phyloP scores from a whole-genome alignment of 2,113 vertebrate genomes.

The Stigmatopora argus region DNA sequence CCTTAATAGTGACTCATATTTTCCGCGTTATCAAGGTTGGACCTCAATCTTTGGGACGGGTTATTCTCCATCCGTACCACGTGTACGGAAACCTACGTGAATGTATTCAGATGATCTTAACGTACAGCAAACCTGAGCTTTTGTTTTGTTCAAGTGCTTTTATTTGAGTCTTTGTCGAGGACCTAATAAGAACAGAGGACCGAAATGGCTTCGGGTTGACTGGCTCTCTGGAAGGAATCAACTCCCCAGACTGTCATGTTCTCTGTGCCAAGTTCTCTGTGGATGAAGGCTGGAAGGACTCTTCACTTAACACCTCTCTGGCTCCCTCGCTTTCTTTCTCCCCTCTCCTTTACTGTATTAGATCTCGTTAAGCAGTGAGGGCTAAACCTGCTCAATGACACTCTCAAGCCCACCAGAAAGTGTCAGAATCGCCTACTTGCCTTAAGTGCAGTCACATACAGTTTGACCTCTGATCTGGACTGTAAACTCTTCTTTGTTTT shows the following conservation, averaged over 20 bases:
- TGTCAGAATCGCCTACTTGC: conserved; percentile 60
- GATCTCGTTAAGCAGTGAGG: conserved; percentile 41
- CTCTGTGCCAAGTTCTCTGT: conserved; percentile 20
- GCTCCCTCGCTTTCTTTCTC: conserved; percentile 1
- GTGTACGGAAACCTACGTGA: conserved; percentile 59
- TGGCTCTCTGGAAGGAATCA: conserved; percentile 12
- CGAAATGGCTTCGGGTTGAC: conserved; percentile 21
- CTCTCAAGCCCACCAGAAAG: conserved; percentile 32
- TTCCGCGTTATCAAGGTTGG: conserved; percentile 38
- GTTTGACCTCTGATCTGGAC: conserved; percentile 58
- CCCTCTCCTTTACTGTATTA: conserved; percentile 30
- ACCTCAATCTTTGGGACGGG: conserved; percentile 49
- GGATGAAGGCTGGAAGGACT: conserved; percentile 27
- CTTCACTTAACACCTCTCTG: conserved; percentile 34
- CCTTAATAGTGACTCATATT: conserved; percentile 67
- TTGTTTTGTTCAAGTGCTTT: conserved; percentile 53
- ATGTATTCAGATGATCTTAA: conserved; percentile 67
- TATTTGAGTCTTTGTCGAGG: conserved; percentile 50
- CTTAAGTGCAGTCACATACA: conserved; percentile 72
- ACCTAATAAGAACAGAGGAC: conserved; percentile 8
- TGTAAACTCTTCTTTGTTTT: conserved; percentile 40
- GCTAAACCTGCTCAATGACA: conserved; percentile 42
- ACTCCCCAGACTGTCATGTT: conserved; percentile 11
- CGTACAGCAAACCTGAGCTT: conserved; percentile 46
- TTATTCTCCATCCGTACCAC: conserved; percentile 41